phyloP scores from a whole-genome alignment of 2,888 invertebrate genomes.

The Beris chalybata region DNA sequence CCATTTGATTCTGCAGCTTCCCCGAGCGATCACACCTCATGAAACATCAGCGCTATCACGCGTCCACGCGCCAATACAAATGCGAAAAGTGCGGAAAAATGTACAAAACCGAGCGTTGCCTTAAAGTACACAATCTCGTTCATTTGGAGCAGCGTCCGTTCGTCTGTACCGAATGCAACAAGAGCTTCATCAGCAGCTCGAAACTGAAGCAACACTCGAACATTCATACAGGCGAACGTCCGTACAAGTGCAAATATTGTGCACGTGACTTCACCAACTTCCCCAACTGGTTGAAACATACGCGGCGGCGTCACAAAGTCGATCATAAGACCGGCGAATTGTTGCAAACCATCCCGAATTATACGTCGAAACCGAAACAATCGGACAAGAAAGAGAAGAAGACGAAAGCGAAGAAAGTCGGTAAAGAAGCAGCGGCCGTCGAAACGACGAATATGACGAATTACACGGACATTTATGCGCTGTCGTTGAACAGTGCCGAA shows the following conservation, averaged over 20 bases:
- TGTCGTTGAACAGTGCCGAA: constrained; percentile 53
- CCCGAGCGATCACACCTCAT: constrained; percentile 55
- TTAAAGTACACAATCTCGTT: constrained; percentile 61
- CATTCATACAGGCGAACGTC: constrained; percentile 62
- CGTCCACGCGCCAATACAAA: constrained; percentile 53
- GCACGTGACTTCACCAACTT: constrained; percentile 63
- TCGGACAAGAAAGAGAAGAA: constrained; percentile 38
- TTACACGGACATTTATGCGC: constrained; percentile 50
- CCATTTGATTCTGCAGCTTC: constrained; percentile 43
- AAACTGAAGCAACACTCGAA: constrained; percentile 64
- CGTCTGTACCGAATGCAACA: constrained; percentile 60
- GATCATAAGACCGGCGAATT: constrained; percentile 56
- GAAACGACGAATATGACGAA: constrained; percentile 38
- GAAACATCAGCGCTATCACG: constrained; percentile 56
- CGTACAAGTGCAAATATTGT: constrained; percentile 63
- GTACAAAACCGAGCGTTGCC: constrained; percentile 61
- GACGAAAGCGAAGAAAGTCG: constrained; percentile 45
- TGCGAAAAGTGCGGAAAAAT: constrained; percentile 56
- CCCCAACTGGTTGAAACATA: constrained; percentile 65
- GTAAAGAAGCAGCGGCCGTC: background rate
- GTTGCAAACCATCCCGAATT: constrained; percentile 54
- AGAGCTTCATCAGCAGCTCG: constrained; percentile 63
- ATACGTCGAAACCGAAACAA: constrained; percentile 46
- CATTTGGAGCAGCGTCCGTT: constrained; percentile 61
- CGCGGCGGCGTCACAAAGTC: constrained; percentile 60